Percentiles rank a stretch among this genome's conserved stretches.
These are phyloP conservation scores for Ctenicera cuprea DNA, from an alignment of 2,888 invertebrate genomes.

Conservation along the genomic window DNA sequence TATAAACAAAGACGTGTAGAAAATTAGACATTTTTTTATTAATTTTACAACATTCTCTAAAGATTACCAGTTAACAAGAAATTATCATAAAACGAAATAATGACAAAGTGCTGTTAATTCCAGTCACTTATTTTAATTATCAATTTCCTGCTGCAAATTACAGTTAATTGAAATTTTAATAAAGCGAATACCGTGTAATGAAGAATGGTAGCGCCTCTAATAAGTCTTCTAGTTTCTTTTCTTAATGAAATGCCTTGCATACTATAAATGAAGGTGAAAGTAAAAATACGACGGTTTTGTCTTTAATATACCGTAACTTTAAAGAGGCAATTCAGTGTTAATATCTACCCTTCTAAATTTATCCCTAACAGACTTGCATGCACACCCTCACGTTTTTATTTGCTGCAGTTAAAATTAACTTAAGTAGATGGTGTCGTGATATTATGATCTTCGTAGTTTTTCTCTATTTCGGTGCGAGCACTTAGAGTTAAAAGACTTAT, in stretches of 20 bases:
- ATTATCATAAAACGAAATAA: too few relatives aligned
- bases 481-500: too few relatives aligned
- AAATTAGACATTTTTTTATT: too few relatives aligned
- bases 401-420: constrained; percentile 6
- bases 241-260: too few relatives aligned
- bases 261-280: neutral
- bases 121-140: too few relatives aligned
- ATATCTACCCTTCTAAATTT: neutral
- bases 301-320: neutral
- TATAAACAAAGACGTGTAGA: too few relatives aligned
- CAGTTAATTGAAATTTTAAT: constrained; percentile 7
- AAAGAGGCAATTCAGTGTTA: constrained; percentile 1
- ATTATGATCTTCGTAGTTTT: neutral
- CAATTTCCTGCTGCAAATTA: too few relatives aligned
- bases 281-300: constrained; percentile 3
- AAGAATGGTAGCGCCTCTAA: neutral
- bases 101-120: too few relatives aligned
- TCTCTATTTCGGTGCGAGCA: too few relatives aligned
- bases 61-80: too few relatives aligned
- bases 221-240: neutral
- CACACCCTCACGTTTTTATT: constrained; percentile 2
- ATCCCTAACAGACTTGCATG: neutral
- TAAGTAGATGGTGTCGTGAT: neutral
- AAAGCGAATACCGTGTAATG: neutral
- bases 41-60: too few relatives aligned